phyloP scores from a whole-genome alignment of 1,140 invertebrate genomes.

The Cyrtorhinus lividipennis region DNA sequence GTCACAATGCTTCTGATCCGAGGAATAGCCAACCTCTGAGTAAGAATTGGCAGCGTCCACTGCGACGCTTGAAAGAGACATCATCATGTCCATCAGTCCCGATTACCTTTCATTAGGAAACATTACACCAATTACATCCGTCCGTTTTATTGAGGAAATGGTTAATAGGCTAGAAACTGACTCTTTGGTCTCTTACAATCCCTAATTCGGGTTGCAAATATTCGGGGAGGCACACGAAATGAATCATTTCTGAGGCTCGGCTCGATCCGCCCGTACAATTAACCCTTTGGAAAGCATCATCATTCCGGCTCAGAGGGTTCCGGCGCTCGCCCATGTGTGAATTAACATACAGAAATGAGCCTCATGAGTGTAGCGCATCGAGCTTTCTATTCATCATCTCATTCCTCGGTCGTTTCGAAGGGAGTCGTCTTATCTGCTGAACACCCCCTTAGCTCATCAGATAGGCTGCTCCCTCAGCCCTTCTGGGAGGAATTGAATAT shows the following conservation, averaged over 20 bases:
- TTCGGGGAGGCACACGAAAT: neutral
- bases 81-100: too few relatives aligned
- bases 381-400: neutral
- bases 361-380: neutral
- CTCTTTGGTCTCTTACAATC: too few relatives aligned
- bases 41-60: too few relatives aligned
- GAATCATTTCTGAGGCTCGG: neutral
- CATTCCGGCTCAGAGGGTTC: neutral
- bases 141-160: too few relatives aligned
- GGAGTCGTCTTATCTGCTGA: neutral
- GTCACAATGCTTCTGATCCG: too few relatives aligned
- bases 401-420: neutral
- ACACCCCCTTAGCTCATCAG: neutral
- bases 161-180: too few relatives aligned
- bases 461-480: neutral
- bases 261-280: neutral
- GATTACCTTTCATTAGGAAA: too few relatives aligned
- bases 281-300: neutral
- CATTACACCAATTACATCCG: too few relatives aligned
- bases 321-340: neutral
- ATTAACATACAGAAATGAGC: neutral
- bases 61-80: too few relatives aligned
- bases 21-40: too few relatives aligned
- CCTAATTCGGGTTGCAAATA: too few relatives aligned
- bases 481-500: neutral